Conservation (phyloP, 2,113 vertebrate species). For the Pseudorectes ferrugineus region DNA sequence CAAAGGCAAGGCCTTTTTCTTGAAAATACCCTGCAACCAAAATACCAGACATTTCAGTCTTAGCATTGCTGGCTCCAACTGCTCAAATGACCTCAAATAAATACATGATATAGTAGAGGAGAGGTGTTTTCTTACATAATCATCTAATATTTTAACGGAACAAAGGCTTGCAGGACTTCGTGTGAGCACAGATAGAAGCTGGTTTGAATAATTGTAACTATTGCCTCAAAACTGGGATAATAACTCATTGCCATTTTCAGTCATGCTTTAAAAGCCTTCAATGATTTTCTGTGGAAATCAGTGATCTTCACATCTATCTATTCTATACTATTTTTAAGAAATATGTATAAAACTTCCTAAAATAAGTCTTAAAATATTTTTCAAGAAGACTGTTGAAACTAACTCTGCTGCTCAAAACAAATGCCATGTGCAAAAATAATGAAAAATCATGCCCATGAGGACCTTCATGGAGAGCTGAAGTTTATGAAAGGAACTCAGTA, state of each 20-base stretch:
- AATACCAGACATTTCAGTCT: conserved; percentile 56
- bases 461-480: background rate
- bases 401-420: background rate
- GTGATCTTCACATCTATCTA: background rate
- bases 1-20: conserved; percentile 10
- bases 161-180: background rate
- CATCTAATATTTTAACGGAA: background rate
- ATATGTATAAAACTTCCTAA: background rate
- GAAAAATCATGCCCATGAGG: background rate
- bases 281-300: background rate
- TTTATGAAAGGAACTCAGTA: background rate
- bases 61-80: background rate
- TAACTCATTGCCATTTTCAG: background rate
- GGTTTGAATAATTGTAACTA: background rate
- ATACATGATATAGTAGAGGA: rapidly evolving
- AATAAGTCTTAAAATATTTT: background rate
- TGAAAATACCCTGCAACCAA: conserved; percentile 49
- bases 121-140: background rate
- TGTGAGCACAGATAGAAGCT: background rate
- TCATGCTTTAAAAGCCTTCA: background rate
- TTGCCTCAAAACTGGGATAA: background rate
- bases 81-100: background rate
- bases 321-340: background rate
- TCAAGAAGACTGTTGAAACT: background rate
- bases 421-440: background rate